Evolutionary conservation across 2,888 invertebrate genomes (phyloP).

Genomic region (Graphium colonna): DNA sequence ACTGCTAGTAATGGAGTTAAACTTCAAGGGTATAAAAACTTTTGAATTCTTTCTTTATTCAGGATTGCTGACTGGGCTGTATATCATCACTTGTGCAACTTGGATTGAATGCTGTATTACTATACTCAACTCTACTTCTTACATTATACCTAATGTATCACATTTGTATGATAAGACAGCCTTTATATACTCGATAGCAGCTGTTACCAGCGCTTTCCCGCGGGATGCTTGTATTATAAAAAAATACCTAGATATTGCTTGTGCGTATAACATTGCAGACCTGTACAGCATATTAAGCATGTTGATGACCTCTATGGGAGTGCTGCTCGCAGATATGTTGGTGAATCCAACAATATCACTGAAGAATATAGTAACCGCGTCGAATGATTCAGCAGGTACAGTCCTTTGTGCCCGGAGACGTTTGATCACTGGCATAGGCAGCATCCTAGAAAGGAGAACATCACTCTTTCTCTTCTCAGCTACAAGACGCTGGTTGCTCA

Average conservation of each 20-base stretch:
- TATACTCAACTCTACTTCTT: too few relatives aligned
- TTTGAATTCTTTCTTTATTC: too few relatives aligned
- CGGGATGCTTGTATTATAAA: too few relatives aligned
- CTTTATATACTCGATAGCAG: not conserved
- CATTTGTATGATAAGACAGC: too few relatives aligned
- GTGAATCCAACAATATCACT: constrained; percentile 87
- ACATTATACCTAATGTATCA: too few relatives aligned
- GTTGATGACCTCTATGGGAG: constrained; percentile 82
- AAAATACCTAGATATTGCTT: too few relatives aligned
- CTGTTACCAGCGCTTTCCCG: too few relatives aligned
- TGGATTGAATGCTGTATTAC: too few relatives aligned
- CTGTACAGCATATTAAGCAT: constrained; percentile 88
- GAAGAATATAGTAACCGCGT: constrained; percentile 85
- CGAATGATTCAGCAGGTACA: constrained; percentile 83
- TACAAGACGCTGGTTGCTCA: constrained; percentile 69
- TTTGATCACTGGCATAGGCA: constrained; percentile 76
- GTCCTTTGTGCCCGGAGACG: constrained; percentile 75
- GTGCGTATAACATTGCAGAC: constrained; percentile 36
- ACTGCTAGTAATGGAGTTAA: too few relatives aligned
- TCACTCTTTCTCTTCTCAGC: constrained; percentile 81
- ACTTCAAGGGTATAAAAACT: too few relatives aligned
- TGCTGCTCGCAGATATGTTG: constrained; percentile 80
- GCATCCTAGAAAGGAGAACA: constrained; percentile 78
- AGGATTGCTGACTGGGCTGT: too few relatives aligned
- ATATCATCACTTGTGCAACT: too few relatives aligned